Evolutionary conservation across 2,888 invertebrate species (phyloP).

Genomic region (Philereme vetulata): DNA sequence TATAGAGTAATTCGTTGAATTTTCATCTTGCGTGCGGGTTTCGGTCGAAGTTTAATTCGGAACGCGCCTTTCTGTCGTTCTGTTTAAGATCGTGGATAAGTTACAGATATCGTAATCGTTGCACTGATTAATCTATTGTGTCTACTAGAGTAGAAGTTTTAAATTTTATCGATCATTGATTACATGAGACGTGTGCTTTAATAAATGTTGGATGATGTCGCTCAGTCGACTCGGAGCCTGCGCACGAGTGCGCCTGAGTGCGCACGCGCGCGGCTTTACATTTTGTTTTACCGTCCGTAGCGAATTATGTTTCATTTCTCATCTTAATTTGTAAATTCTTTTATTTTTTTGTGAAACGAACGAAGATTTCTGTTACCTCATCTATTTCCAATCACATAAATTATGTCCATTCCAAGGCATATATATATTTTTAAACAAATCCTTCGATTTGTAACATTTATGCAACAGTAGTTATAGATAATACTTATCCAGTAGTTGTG

Average conservation of each 20-base stretch:
- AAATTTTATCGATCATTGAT: constrained; percentile 28
- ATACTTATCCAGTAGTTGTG: constrained; percentile 61
- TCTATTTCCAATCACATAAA: constrained; percentile 33
- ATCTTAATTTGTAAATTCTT: constrained; percentile 55
- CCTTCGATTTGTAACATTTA: constrained; percentile 56
- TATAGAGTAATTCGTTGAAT: constrained; percentile 34
- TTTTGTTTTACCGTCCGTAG: constrained; percentile 82
- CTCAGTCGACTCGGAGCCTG: constrained; percentile 41
- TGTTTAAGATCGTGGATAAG: constrained; percentile 24
- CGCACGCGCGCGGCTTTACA: constrained; percentile 61
- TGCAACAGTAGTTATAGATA: constrained; percentile 57
- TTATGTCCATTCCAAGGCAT: constrained; percentile 67
- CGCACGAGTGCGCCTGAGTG: constrained; percentile 58
- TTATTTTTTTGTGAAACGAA: constrained; percentile 37
- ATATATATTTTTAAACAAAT: constrained; percentile 56
- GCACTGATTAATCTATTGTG: constrained; percentile 37
- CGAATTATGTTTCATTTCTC: constrained; percentile 61
- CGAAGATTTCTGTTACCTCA: constrained; percentile 32
- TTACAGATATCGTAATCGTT: constrained; percentile 28
- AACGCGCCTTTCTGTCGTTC: constrained; percentile 12
- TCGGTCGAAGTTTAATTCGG: constrained; percentile 30
- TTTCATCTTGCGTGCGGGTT: constrained; percentile 33
- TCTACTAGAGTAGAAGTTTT: constrained; percentile 31
- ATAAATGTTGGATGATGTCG: constrained; percentile 40
- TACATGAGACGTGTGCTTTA: constrained; percentile 36